phyloP scores from a whole-genome alignment of 2,113 vertebrate genomes.

The Pheucticus melanocephalus region DNA sequence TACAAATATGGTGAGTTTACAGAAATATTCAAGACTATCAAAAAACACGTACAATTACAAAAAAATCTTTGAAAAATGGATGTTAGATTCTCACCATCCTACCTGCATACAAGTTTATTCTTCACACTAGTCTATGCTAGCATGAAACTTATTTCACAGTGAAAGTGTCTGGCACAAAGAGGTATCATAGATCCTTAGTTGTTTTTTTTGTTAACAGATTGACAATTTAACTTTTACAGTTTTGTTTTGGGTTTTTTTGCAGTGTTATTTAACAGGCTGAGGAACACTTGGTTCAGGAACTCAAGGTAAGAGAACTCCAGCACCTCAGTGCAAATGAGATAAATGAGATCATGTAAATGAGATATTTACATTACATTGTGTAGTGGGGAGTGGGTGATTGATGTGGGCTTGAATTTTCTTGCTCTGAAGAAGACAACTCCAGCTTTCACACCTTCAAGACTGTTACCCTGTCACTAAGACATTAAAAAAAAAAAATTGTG shows the following conservation, averaged over 20 bases:
- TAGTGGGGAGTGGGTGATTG: not conserved
- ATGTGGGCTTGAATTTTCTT: not conserved
- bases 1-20: not conserved
- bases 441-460: not conserved
- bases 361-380: not conserved
- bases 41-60: not conserved
- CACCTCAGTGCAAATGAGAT: not conserved
- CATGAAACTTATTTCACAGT: not conserved
- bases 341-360: not conserved
- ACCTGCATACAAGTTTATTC: not conserved
- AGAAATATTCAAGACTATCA: not conserved
- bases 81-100: not conserved
- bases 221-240: not conserved
- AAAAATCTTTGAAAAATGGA: not conserved
- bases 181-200: fast-evolving
- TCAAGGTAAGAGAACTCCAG: not conserved
- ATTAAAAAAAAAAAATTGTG: not conserved
- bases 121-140: not conserved
- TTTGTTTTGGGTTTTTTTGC: not conserved
- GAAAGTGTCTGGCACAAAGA: not conserved
- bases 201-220: not conserved
- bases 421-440: not conserved
- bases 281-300: not conserved
- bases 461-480: not conserved
- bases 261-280: not conserved